Conservation (phyloP, 2,797 vertebrate genomes). For the Cynopterus sphinx region DNA sequence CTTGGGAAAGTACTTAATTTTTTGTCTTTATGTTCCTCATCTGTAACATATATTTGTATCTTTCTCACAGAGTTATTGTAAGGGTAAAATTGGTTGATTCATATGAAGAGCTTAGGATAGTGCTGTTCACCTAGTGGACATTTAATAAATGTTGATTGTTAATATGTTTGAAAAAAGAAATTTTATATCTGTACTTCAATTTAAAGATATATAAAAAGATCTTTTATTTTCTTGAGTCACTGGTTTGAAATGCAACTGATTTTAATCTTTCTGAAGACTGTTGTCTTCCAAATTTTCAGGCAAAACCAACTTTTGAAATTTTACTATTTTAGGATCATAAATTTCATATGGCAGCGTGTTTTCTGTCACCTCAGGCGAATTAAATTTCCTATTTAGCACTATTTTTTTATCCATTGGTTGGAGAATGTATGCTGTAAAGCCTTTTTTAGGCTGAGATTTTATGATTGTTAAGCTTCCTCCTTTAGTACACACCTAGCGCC, state of each 20-base stretch:
- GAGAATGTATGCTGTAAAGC: neutral
- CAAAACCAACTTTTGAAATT: neutral
- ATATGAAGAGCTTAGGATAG: neutral
- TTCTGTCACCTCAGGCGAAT: neutral
- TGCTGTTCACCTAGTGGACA: neutral
- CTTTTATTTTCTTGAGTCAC: neutral
- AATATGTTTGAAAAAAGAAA: neutral
- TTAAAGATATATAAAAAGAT: neutral
- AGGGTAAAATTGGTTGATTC: neutral
- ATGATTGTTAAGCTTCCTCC: neutral
- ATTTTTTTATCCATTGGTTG: conserved; percentile 3
- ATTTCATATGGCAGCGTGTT: neutral
- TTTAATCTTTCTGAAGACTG: neutral
- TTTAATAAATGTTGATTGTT: neutral
- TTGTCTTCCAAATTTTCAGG: neutral
- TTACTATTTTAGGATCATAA: neutral
- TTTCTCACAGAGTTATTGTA: neutral
- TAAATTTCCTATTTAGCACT: neutral
- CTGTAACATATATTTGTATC: neutral
- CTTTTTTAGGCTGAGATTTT: neutral
- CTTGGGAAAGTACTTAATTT: neutral
- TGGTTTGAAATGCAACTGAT: neutral
- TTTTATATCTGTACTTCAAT: neutral
- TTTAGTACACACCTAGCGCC: neutral
- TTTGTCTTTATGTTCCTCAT: neutral